A percentile compares a stretch with the other conserved stretches of the same genome.
phyloP scores from a whole-genome alignment of 2,113 vertebrate species.

The Lonchura striata region DNA sequence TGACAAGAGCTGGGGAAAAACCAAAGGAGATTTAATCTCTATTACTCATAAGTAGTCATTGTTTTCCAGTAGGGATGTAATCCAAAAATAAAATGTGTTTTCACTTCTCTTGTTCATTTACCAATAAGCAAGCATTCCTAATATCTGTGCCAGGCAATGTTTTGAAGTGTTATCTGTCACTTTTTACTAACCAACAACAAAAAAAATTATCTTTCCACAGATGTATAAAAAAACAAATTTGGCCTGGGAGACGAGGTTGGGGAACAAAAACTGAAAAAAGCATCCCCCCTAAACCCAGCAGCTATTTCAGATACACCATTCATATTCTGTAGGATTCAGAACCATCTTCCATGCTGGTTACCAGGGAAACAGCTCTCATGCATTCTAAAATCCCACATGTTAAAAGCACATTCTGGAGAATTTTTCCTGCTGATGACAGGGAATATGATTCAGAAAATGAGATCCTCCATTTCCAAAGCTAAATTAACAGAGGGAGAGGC shows the following conservation, averaged over 20 bases:
- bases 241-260: no score
- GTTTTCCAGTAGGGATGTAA: neutral
- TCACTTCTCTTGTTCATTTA: neutral
- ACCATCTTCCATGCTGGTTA: neutral
- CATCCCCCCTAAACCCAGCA: fast-evolving
- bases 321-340: neutral
- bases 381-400: neutral
- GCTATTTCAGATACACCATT: neutral
- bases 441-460: neutral
- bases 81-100: neutral
- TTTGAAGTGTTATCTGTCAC: neutral
- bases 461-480: neutral
- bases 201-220: neutral
- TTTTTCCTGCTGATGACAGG: neutral
- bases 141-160: neutral
- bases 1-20: neutral
- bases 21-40: neutral
- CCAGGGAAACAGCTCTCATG: neutral
- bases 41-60: neutral
- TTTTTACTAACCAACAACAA: neutral
- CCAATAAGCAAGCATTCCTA: neutral
- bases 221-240: neutral
- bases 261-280: neutral
- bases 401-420: neutral
- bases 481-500: neutral